Percentiles rank a stretch among this genome's conserved stretches.
phyloP scores from a whole-genome alignment of 2,113 vertebrate genomes.

The Corythoichthys haematopterus region DNA sequence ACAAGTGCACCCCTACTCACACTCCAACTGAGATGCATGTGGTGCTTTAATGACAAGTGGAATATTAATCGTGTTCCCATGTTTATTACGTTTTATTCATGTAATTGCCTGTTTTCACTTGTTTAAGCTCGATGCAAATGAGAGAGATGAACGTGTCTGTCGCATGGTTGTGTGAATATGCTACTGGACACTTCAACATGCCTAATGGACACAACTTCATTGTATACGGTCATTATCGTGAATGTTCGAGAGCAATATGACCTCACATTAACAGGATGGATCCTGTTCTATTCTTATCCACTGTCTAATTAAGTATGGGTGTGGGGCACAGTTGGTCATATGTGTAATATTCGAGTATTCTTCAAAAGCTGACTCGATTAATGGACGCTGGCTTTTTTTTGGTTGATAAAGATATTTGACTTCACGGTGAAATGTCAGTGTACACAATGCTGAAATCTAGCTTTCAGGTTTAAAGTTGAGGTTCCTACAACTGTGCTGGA shows the following conservation, averaged over 20 bases:
- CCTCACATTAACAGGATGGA: conserved; percentile 68
- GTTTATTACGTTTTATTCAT: conserved; percentile 47
- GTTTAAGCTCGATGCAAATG: conserved; percentile 61
- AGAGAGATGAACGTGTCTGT: conserved; percentile 34
- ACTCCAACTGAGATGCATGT: conserved; percentile 50
- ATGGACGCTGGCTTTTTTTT: conserved; percentile 26
- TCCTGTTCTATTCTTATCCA: conserved; percentile 54
- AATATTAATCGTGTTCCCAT: conserved; percentile 56
- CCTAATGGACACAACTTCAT: conserved; percentile 71
- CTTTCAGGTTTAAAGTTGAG: conserved; percentile 1
- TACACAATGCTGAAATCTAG: conserved; percentile 14
- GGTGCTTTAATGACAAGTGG: conserved; percentile 49
- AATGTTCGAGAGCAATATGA: conserved; percentile 63
- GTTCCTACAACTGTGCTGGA: conserved; percentile 12
- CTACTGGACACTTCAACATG: conserved; percentile 61
- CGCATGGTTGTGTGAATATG: conserved; percentile 54
- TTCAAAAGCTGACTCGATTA: conserved; percentile 37
- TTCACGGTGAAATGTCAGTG: conserved; percentile 9
- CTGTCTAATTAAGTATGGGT: conserved; percentile 55
- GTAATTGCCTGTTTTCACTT: conserved; percentile 52
- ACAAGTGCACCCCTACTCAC: conserved; percentile 14
- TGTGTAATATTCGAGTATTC: neutral
- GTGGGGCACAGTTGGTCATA: conserved; percentile 33
- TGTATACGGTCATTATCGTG: conserved; percentile 63
- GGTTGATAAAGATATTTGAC: conserved; percentile 16